A percentile compares a stretch with the other conserved stretches of the same genome.
Evolutionary conservation across 2,113 vertebrate genomes (phyloP).

Genomic region (Plecotus auritus): DNA sequence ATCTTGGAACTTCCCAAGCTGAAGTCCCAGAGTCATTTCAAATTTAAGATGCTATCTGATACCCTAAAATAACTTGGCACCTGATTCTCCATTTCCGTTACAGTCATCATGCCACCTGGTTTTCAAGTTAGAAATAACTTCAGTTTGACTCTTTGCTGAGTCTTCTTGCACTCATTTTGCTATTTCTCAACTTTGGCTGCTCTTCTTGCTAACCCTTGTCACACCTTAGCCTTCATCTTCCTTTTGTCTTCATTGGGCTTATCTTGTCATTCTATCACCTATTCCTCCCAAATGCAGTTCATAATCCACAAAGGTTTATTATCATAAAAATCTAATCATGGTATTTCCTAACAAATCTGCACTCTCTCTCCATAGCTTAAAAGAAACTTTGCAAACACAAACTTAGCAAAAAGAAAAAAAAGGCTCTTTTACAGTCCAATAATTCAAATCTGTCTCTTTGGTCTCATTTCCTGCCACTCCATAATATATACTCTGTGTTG

Average conservation of each 20-base stretch:
- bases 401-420: not conserved
- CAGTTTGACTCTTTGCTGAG: not conserved
- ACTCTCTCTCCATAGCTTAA: not conserved
- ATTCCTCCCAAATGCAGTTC: not conserved
- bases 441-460: not conserved
- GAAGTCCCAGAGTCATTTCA: not conserved
- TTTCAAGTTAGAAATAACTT: slow-evolving; percentile 18
- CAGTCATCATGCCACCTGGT: not conserved
- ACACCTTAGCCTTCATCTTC: not conserved
- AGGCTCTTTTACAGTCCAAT: not conserved
- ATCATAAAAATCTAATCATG: not conserved
- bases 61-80: not conserved
- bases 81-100: not conserved
- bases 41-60: not conserved
- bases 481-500: not conserved
- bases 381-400: not conserved
- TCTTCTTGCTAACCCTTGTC: not conserved
- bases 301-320: not conserved
- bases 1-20: not conserved
- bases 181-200: not conserved
- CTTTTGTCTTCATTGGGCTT: not conserved
- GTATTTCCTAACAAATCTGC: not conserved
- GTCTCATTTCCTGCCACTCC: not conserved
- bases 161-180: not conserved
- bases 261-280: not conserved